Evolutionary conservation across 2,888 invertebrate genomes (phyloP).

Genomic region (Aphidoletes aphidimyza): DNA sequence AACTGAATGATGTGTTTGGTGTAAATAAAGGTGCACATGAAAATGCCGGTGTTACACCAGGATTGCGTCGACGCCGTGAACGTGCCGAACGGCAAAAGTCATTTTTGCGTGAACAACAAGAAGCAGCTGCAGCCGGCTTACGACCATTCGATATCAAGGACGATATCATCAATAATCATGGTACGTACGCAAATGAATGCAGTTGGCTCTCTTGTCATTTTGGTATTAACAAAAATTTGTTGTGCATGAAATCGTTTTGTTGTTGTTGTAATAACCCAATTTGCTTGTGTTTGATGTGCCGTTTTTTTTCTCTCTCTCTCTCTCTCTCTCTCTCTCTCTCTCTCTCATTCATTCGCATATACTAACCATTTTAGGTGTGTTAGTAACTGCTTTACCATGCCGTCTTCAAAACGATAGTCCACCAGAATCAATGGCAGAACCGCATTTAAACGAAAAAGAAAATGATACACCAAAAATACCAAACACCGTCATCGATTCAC

Average conservation of each 20-base stretch:
- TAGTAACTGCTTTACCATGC: conserved; percentile 66
- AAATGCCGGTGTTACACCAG: conserved; percentile 83
- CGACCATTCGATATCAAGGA: conserved; percentile 49
- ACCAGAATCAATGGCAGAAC: conserved; percentile 59
- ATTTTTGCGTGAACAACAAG: conserved; percentile 86
- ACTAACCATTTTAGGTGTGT: conserved; percentile 62
- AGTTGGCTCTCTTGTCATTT: background rate
- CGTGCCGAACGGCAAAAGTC: conserved; percentile 86
- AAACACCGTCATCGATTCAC: conserved; percentile 59
- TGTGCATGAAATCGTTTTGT: conserved; percentile 39
- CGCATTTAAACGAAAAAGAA: conserved; percentile 59
- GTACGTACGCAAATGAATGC: conserved; percentile 47
- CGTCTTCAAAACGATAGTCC: conserved; percentile 63
- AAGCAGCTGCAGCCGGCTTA: conserved; percentile 66
- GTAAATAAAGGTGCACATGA: conserved; percentile 59
- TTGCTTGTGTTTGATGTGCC: conserved; percentile 56
- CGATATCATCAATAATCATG: conserved; percentile 24
- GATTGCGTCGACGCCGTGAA: conserved; percentile 81
- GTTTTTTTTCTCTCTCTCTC: too few species aligned
- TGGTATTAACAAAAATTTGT: background rate
- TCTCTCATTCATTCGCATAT: too few species aligned
- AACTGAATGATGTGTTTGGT: conserved; percentile 63
- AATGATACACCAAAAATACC: conserved; percentile 58
- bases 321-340: too few species aligned
- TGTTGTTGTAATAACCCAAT: conserved; percentile 55